Conservation (phyloP, 2,797 vertebrate species). For the Tapirus indicus region DNA sequence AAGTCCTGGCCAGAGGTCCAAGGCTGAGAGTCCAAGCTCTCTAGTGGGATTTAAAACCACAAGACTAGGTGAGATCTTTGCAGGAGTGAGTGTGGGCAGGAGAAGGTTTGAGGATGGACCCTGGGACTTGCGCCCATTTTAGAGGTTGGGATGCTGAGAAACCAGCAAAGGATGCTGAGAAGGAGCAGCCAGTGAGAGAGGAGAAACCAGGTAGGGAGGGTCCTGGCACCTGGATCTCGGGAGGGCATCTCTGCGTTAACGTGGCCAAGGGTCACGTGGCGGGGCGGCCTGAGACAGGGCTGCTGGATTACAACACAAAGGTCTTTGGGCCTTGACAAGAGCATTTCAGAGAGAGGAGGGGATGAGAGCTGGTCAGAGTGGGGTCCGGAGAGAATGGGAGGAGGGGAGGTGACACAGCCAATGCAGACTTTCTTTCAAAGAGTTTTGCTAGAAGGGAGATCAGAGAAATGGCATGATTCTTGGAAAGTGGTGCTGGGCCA, state of each 20-base stretch:
- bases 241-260: no score
- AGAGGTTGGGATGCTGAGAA: no score
- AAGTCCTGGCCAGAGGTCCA: neutral
- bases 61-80: no score
- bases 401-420: no score
- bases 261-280: neutral
- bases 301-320: neutral
- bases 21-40: neutral
- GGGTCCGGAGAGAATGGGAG: neutral
- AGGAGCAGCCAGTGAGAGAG: neutral
- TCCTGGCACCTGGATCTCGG: no score
- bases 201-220: neutral
- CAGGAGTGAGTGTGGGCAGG: neutral
- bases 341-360: neutral
- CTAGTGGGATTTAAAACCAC: neutral
- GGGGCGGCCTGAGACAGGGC: neutral
- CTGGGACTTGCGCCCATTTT: no score
- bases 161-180: no score
- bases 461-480: neutral
- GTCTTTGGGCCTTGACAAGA: neutral
- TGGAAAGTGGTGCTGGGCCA: neutral
- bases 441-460: neutral
- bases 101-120: no score
- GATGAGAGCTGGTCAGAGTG: fast-evolving
- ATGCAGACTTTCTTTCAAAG: neutral